A percentile compares a stretch with the other conserved stretches of the same genome.
phyloP scores from a whole-genome alignment of 2,113 vertebrate species.

The Syngnathoides biaculeatus region DNA sequence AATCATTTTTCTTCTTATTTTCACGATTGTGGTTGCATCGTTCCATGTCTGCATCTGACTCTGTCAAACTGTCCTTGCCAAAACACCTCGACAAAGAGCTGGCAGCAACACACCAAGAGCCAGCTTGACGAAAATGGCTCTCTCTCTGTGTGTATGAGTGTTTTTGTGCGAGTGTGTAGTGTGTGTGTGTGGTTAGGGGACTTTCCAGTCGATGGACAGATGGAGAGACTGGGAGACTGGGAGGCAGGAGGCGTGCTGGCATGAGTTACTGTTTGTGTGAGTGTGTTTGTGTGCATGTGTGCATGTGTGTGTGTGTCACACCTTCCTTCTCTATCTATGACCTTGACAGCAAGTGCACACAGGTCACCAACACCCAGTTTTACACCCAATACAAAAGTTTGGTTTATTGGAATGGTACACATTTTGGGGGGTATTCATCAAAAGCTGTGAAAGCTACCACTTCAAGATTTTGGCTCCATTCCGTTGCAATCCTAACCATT shows the following conservation, averaged over 20 bases:
- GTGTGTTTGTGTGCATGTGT: constrained; percentile 28
- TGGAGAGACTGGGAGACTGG: constrained; percentile 78
- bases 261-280: constrained; percentile 47
- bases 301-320: constrained; percentile 28
- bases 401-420: background rate
- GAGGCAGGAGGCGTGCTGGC: constrained; percentile 76
- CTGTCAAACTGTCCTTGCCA: constrained; percentile 51
- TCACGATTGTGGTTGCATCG: constrained; percentile 43
- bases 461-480: background rate
- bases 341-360: constrained; percentile 66
- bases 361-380: constrained; percentile 47
- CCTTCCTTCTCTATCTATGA: constrained; percentile 64
- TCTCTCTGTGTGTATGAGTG: constrained; percentile 19
- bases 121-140: constrained; percentile 65
- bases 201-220: constrained; percentile 76
- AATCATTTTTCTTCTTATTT: constrained; percentile 42
- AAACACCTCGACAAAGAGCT: constrained; percentile 68
- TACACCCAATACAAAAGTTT: background rate
- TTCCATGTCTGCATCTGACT: constrained; percentile 49
- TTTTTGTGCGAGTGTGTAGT: constrained; percentile 7
- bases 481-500: background rate
- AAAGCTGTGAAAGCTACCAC: background rate
- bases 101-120: constrained; percentile 57
- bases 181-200: constrained; percentile 58
- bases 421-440: background rate